phyloP scores from a whole-genome alignment of 2,888 invertebrate genomes.

The Argyra leucocephala region DNA sequence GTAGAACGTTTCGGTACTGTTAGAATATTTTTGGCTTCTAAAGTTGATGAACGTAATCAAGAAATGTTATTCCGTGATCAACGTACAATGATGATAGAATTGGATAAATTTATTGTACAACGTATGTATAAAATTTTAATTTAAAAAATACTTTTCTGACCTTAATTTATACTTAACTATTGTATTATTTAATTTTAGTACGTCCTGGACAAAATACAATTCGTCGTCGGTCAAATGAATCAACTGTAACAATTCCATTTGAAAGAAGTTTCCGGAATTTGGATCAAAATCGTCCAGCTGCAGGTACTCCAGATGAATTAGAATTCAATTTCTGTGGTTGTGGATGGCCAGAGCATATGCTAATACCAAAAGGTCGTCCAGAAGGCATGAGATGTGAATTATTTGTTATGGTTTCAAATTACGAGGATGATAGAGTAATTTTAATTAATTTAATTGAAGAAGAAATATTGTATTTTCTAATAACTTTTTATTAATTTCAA shows the following conservation, averaged over 20 bases:
- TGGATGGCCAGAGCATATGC: conserved; percentile 71
- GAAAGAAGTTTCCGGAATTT: too few species aligned
- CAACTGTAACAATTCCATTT: too few species aligned
- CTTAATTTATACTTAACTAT: background rate
- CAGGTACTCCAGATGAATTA: conserved; percentile 43
- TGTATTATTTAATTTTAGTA: conserved; percentile 47
- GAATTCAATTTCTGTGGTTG: conserved; percentile 72
- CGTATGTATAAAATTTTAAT: conserved; percentile 48
- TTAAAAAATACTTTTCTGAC: too few species aligned
- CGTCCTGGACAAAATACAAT: conserved; percentile 55
- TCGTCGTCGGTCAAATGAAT: conserved; percentile 53
- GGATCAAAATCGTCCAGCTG: too few species aligned
- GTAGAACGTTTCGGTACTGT: conserved; percentile 48
- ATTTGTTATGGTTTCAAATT: too few species aligned
- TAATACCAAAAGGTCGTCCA: conserved; percentile 56
- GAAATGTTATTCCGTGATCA: conserved; percentile 50
- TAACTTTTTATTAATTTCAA: too few species aligned
- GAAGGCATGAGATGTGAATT: conserved; percentile 55
- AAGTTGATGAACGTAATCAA: conserved; percentile 51
- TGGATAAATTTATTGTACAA: too few species aligned
- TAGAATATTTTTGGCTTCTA: conserved; percentile 54
- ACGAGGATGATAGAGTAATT: conserved; percentile 47
- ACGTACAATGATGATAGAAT: conserved; percentile 50
- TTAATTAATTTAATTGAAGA: too few species aligned
- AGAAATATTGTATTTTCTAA: too few species aligned